Evolutionary conservation across 2,888 invertebrate genomes (phyloP).

Genomic region (Stictocephala bisonia): DNA sequence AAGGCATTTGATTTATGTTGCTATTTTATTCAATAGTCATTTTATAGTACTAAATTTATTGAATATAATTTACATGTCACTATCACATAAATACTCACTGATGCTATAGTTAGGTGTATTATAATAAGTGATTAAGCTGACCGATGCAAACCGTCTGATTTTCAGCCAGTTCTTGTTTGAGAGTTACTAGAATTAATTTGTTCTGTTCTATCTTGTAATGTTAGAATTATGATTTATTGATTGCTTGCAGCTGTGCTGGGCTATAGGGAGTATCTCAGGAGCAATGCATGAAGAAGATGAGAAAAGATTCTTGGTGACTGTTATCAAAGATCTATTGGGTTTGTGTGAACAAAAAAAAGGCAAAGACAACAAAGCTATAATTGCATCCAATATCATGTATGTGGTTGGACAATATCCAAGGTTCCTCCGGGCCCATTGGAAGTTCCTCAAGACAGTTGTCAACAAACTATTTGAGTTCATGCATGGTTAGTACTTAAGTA

Average conservation of each 20-base stretch:
- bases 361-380: slow-evolving; percentile 99
- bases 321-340: slow-evolving; percentile 97
- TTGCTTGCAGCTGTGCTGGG: slow-evolving; percentile 87
- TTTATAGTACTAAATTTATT: too few relatives aligned
- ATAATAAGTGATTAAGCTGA: too few relatives aligned
- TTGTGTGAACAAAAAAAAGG: slow-evolving; percentile 98
- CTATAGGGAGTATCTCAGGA: slow-evolving; percentile 98
- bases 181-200: too few relatives aligned
- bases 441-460: slow-evolving; percentile 99
- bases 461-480: slow-evolving; percentile 99
- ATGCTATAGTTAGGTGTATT: too few relatives aligned
- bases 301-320: slow-evolving; percentile 97
- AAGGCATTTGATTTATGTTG: too few relatives aligned
- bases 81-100: too few relatives aligned
- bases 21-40: too few relatives aligned
- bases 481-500: slow-evolving; percentile 77
- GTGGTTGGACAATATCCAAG: slow-evolving; percentile 99
- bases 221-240: too few relatives aligned
- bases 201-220: too few relatives aligned
- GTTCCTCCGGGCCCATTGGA: slow-evolving; percentile 99
- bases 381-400: slow-evolving; percentile 99
- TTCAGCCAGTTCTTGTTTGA: too few relatives aligned
- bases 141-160: too few relatives aligned
- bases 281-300: slow-evolving; percentile 99
- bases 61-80: too few relatives aligned